Percentiles rank a stretch among this genome's conserved stretches.
These are phyloP conservation scores for Vanessa tameamea DNA, from an alignment of 1,140 invertebrate genomes.

Conservation along the genomic window DNA sequence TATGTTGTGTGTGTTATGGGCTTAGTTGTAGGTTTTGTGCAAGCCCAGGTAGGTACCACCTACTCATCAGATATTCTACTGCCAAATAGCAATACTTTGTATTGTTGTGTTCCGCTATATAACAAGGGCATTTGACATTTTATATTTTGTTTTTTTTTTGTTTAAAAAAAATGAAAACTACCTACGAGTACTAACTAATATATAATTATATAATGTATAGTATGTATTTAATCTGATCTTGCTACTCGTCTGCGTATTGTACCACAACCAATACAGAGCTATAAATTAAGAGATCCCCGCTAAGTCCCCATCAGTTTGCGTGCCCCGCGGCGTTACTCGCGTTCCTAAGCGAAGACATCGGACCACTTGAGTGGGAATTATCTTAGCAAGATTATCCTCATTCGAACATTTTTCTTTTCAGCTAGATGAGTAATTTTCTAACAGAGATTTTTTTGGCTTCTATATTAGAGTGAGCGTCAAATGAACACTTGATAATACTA, in stretches of 20 bases:
- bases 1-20: no score
- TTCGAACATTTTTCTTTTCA: conserved; percentile 61
- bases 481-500: no score
- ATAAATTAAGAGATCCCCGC: conserved; percentile 80
- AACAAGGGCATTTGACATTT: no score
- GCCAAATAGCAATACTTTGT: no score
- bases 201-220: no score
- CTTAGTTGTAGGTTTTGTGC: no score
- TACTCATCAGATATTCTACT: no score
- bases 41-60: no score
- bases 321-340: conserved; percentile 72
- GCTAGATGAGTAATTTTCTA: conserved; percentile 55
- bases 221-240: not conserved
- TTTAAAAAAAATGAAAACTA: no score
- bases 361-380: conserved; percentile 71
- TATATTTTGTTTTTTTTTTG: no score
- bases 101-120: no score
- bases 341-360: conserved; percentile 62
- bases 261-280: conserved; percentile 51
- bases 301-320: conserved; percentile 75
- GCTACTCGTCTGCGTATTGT: conserved; percentile 20
- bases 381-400: conserved; percentile 69
- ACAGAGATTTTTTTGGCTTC: conserved; percentile 21
- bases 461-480: not conserved
- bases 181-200: no score